Conservation (phyloP, 2,888 invertebrate genomes). For the Drosophila mimetica region DNA sequence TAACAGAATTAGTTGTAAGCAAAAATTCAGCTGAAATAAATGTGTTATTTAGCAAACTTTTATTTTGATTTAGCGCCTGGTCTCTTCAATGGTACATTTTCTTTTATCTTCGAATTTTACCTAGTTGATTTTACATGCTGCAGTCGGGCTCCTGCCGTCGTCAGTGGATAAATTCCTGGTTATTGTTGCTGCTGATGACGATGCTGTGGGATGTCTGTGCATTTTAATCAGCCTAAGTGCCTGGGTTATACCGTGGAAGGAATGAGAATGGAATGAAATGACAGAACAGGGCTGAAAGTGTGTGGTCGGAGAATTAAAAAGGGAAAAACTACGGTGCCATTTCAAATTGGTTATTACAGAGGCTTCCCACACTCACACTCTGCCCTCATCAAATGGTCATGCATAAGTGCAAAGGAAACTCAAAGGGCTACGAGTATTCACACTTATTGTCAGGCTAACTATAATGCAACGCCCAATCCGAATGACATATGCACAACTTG, state of each 20-base stretch:
- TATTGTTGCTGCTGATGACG: slow-evolving; percentile 32
- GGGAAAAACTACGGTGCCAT: slow-evolving; percentile 66
- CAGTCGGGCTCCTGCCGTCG: slow-evolving; percentile 32
- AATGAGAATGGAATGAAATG: slow-evolving; percentile 10
- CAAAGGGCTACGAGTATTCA: slow-evolving; percentile 6
- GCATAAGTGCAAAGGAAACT: slow-evolving; percentile 35
- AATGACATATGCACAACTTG: background rate
- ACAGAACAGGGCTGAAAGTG: slow-evolving; percentile 8
- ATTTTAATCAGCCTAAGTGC: slow-evolving; percentile 78
- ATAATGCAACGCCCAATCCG: slow-evolving; percentile 15
- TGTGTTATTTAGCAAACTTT: background rate
- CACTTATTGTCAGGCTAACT: slow-evolving; percentile 14
- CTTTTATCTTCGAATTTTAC: slow-evolving; percentile 9
- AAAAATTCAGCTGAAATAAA: background rate
- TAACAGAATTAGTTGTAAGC: background rate
- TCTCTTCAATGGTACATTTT: background rate
- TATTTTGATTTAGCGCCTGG: background rate
- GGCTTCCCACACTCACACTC: slow-evolving; percentile 34
- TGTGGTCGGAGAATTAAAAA: slow-evolving; percentile 62
- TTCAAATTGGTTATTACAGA: slow-evolving; percentile 73
- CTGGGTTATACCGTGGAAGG: slow-evolving; percentile 23
- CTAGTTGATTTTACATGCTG: slow-evolving; percentile 39
- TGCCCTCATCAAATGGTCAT: slow-evolving; percentile 35
- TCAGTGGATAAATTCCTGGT: slow-evolving; percentile 23
- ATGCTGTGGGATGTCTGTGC: slow-evolving; percentile 57